Evolutionary conservation across 2,888 invertebrate species (phyloP).

Genomic region (Tryphoninae sp.): DNA sequence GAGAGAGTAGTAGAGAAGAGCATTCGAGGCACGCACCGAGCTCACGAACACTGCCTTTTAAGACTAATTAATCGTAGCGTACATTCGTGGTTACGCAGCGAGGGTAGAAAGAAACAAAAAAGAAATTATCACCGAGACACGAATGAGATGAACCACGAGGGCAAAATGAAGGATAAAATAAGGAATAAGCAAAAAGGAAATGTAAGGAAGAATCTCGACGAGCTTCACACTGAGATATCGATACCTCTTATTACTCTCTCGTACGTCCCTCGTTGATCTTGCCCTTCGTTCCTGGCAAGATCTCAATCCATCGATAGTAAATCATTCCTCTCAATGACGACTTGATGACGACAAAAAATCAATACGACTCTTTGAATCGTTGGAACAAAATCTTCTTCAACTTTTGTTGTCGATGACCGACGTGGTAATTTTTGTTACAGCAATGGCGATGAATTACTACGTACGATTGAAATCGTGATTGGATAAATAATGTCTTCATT

Average conservation of each 20-base stretch:
- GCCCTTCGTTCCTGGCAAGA: not conserved
- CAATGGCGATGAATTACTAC: no score
- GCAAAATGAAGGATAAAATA: conserved; percentile 1
- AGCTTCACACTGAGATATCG: conserved; percentile 23
- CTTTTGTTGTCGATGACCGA: no score
- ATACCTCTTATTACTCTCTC: conserved; percentile 23
- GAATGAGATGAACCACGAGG: not conserved
- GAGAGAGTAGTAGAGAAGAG: conserved; percentile 20
- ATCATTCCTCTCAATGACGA: not conserved
- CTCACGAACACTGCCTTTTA: conserved; percentile 25
- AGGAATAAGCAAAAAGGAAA: not conserved
- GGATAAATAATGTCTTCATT: not conserved
- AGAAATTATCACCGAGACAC: conserved; percentile 10
- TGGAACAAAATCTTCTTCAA: no score
- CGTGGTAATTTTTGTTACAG: no score
- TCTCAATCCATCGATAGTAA: conserved; percentile 12
- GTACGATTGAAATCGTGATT: no score
- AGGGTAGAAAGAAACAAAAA: not conserved
- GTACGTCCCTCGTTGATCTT: not conserved
- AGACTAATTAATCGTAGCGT: conserved; percentile 35
- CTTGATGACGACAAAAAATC: not conserved
- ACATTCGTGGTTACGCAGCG: conserved; percentile 12
- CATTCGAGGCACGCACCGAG: conserved; percentile 31
- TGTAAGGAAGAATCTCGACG: conserved; percentile 11
- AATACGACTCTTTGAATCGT: no score